phyloP scores from a whole-genome alignment of 2,888 invertebrate species.

The Drosophila mettleri region DNA sequence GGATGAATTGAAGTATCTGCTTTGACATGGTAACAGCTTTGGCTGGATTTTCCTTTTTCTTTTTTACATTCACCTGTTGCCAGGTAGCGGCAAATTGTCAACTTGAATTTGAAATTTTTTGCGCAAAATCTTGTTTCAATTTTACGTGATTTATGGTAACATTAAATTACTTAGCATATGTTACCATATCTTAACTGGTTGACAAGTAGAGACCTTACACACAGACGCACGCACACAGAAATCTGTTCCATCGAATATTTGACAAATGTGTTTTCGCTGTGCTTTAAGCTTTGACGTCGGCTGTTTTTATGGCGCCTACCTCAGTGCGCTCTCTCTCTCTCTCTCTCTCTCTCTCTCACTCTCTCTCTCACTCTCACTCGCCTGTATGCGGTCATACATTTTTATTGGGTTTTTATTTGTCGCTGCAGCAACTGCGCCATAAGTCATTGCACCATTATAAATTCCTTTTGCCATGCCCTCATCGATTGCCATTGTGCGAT shows the following conservation, averaged over 20 bases:
- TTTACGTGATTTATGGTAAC: constrained; percentile 52
- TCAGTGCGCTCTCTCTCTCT: neutral
- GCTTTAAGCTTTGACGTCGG: constrained; percentile 12
- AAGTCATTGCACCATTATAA: constrained; percentile 78
- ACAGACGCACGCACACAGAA: neutral
- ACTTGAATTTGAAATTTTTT: constrained; percentile 18
- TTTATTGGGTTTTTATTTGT: constrained; percentile 62
- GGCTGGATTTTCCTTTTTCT: neutral
- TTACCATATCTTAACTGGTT: constrained; percentile 37
- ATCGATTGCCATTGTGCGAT: constrained; percentile 69
- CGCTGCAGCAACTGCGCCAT: constrained; percentile 59
- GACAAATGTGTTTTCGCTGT: constrained; percentile 58
- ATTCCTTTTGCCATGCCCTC: constrained; percentile 60
- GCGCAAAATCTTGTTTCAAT: constrained; percentile 14
- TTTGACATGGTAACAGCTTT: neutral
- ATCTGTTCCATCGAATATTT: constrained; percentile 43
- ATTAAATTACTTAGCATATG: constrained; percentile 57
- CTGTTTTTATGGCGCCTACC: constrained; percentile 12
- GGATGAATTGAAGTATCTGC: constrained; percentile 3
- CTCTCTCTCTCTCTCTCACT: neutral
- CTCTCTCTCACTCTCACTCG: neutral
- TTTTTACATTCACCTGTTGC: constrained; percentile 41
- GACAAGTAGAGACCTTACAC: constrained; percentile 10
- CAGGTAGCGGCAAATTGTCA: constrained; percentile 29
- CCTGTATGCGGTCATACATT: constrained; percentile 32